A percentile compares a stretch with the other conserved stretches of the same genome.
phyloP scores from a whole-genome alignment of 2,113 vertebrate genomes.

The Rynchops niger region DNA sequence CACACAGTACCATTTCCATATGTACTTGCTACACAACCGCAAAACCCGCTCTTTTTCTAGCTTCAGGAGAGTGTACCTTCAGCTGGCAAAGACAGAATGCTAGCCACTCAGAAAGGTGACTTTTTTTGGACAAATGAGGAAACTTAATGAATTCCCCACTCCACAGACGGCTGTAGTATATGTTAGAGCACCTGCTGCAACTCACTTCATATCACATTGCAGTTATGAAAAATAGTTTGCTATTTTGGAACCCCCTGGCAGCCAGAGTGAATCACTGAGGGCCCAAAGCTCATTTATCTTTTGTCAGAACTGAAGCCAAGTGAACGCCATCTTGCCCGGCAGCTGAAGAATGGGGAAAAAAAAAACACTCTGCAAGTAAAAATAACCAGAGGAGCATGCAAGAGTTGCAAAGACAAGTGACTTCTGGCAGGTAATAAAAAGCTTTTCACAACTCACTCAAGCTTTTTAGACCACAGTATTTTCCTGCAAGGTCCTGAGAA shows the following conservation, averaged over 20 bases:
- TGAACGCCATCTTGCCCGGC: constrained; percentile 92
- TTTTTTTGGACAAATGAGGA: constrained; percentile 74
- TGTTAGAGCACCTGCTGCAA: constrained; percentile 90
- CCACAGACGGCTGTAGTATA: constrained; percentile 83
- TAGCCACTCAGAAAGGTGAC: constrained; percentile 70
- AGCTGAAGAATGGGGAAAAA: constrained; percentile 87
- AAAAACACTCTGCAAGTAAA: constrained; percentile 87
- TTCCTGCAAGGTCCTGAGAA: not conserved
- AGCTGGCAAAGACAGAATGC: constrained; percentile 57
- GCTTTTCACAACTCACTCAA: constrained; percentile 67
- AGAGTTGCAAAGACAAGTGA: constrained; percentile 82
- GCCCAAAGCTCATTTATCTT: constrained; percentile 99
- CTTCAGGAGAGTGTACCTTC: constrained; percentile 30
- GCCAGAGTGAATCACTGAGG: constrained; percentile 93
- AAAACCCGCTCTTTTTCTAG: not conserved
- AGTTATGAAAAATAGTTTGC: constrained; percentile 99
- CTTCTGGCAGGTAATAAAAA: constrained; percentile 86
- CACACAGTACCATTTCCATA: not conserved
- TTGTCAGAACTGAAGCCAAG: constrained; percentile 99
- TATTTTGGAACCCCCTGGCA: constrained; percentile 99
- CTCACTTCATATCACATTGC: constrained; percentile 92
- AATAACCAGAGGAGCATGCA: constrained; percentile 85
- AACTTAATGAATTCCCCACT: constrained; percentile 85
- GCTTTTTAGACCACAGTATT: not conserved
- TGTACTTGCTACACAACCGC: not conserved